Base-by-base conservation (phyloP, 1,140 invertebrate genomes). In the Spodoptera frugiperda region DNA sequence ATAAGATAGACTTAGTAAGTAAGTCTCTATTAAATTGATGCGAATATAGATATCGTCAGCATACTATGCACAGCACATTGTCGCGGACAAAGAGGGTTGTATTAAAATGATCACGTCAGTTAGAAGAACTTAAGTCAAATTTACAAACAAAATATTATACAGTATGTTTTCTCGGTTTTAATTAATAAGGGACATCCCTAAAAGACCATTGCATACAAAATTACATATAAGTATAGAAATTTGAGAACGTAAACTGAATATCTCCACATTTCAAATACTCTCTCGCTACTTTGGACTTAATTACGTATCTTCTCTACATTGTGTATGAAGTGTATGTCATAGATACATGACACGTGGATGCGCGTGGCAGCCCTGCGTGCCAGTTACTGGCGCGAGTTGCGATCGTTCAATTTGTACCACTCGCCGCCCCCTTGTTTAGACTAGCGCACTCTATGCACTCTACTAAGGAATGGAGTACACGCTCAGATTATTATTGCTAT, bases 381-480 rank as follows among this genome's bases (percentile, higher is more conserved):
- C n/a, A 59, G 71, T 17, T 12, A 73, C 54, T 73, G n/a, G 71
- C 54, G 54, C 70, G 54, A 59, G 67, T 48, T 54, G 57, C 73
- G 59, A 76, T 76, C 17, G 73, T 76, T 67, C 61, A 76, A 76
- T 76, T 76, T 76, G 73, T 76, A 65, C 49, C 67, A 65, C 71
- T 73, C 71, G 71, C 48, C 59, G 73, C 48, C 73, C 72, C 73
- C 59, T 76, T 76, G 73, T 76, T 76, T 76, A 76, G 61, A 76
- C 73, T 76, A 76, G 39, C 73, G 55, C 53, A 71, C 44, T 73
- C 71, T 44, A 57, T 55, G 53, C 71, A 61, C 54, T 59, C 21
- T 19, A 15, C 0, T 49, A 73, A 71, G 46, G 39, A 10, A 6
- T 11, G 44, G 0, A n/a, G 0, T n/a, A 25, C 19, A 67, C 19